A percentile compares a stretch with the other conserved stretches of the same genome.
phyloP scores from a whole-genome alignment of 2,113 vertebrate species.

The mouse (Mus musculus) region DNA sequence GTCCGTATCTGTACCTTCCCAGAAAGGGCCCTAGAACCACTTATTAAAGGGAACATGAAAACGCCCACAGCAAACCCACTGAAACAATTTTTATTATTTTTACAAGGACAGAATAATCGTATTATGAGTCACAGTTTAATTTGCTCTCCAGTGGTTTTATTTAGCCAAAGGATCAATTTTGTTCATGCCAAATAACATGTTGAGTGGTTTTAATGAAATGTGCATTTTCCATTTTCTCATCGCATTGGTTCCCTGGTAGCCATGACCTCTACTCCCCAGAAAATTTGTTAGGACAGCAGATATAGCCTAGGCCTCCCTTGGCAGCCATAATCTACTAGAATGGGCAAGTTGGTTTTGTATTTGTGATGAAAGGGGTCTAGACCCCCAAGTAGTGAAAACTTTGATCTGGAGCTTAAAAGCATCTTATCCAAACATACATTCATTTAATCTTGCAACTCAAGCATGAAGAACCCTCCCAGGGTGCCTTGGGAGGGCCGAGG shows the following conservation, averaged over 20 bases:
- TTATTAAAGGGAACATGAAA: slow-evolving; percentile 36
- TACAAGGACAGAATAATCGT: slow-evolving; percentile 36
- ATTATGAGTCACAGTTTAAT: slow-evolving; percentile 55
- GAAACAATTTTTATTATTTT: slow-evolving; percentile 61
- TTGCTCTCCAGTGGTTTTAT: slow-evolving; percentile 62
- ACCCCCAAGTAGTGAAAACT: background rate
- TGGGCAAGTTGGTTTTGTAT: slow-evolving; percentile 12
- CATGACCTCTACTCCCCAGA: background rate
- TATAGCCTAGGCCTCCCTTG: background rate
- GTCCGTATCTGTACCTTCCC: slow-evolving; percentile 39
- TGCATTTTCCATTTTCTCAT: slow-evolving; percentile 52
- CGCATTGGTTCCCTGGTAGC: slow-evolving; percentile 31
- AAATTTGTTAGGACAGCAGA: background rate
- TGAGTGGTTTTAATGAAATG: slow-evolving; percentile 66
- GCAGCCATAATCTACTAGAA: background rate
- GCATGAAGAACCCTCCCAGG: slow-evolving; percentile 34
- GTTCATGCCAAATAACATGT: slow-evolving; percentile 48
- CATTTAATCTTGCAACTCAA: slow-evolving; percentile 78
- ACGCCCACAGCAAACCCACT: slow-evolving; percentile 19
- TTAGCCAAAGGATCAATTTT: slow-evolving; percentile 57
- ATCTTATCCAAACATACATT: slow-evolving; percentile 67
- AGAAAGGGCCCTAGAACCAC: background rate
- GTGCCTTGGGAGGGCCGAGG: background rate
- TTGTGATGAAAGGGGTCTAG: slow-evolving; percentile 59
- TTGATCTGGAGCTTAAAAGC: slow-evolving; percentile 47